Conservation (phyloP, 2,797 vertebrate genomes). For the Danio aesculapii region DNA sequence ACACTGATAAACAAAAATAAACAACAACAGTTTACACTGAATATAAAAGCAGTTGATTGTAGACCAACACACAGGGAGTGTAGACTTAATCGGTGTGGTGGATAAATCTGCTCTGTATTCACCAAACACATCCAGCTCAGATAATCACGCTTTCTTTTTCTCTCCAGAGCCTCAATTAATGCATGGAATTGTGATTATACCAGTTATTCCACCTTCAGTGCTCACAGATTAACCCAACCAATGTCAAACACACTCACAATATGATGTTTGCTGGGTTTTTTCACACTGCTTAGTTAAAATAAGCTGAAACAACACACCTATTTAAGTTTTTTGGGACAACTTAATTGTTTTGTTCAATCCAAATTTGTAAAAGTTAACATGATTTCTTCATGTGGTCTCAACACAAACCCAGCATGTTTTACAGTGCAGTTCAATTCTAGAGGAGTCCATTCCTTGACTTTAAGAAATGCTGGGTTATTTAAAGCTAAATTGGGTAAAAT, state of each 20-base stretch:
- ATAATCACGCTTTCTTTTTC: background rate
- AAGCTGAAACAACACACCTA: too few relatives aligned
- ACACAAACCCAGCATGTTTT: too few relatives aligned
- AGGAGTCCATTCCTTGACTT: too few relatives aligned
- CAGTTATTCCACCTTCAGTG: slow-evolving; percentile 9
- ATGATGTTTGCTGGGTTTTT: too few relatives aligned
- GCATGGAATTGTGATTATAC: slow-evolving; percentile 27
- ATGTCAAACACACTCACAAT: background rate
- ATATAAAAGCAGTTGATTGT: background rate
- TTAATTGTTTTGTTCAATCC: too few relatives aligned
- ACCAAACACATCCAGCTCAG: slow-evolving; percentile 19
- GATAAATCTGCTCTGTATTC: slow-evolving; percentile 48
- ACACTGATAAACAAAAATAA: slow-evolving; percentile 1
- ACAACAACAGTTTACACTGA: slow-evolving; percentile 6
- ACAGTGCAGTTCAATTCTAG: too few relatives aligned
- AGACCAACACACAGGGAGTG: slow-evolving; percentile 25
- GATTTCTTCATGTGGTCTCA: too few relatives aligned
- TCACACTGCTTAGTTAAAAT: too few relatives aligned
- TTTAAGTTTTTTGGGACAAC: too few relatives aligned
- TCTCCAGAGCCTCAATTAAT: slow-evolving; percentile 27
- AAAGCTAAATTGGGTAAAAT: too few relatives aligned
- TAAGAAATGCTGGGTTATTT: too few relatives aligned
- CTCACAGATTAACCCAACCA: slow-evolving; percentile 10
- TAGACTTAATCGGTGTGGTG: slow-evolving; percentile 25
- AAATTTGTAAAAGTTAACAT: too few relatives aligned